These are phyloP conservation scores for Polypterus bichir DNA, from an alignment of 2,113 vertebrate genomes.

Conservation along the genomic window DNA sequence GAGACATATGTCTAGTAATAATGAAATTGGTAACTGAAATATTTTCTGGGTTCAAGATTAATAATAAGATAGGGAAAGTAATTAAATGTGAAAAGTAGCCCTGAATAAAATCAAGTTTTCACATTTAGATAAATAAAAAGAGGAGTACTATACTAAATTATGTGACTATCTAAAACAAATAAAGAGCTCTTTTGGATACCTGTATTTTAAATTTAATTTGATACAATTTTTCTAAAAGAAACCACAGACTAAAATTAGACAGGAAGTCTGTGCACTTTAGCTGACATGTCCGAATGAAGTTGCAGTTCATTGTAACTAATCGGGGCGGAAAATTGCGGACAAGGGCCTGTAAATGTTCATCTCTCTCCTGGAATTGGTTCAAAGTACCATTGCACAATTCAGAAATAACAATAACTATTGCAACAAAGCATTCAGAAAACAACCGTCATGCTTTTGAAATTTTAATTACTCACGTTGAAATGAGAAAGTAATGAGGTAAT, in stretches of 20 bases:
- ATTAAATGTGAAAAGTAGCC: no score
- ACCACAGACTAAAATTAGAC: conserved; percentile 7
- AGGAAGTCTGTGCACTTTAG: conserved; percentile 20
- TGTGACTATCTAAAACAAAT: no score
- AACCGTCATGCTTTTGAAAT: conserved; percentile 28
- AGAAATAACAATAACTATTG: conserved; percentile 30
- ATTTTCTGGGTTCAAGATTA: no score
- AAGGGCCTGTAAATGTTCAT: conserved; percentile 31
- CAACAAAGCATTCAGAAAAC: conserved; percentile 33
- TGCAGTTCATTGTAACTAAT: conserved; percentile 51
- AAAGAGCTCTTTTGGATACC: conserved; percentile 10
- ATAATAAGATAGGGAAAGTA: no score
- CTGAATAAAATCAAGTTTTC: no score
- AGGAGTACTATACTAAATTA: no score
- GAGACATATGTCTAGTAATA: no score
- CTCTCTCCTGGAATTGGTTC: conserved; percentile 31
- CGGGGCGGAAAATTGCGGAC: conserved; percentile 61
- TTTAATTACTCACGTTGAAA: conserved; percentile 12
- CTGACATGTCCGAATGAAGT: conserved; percentile 35
- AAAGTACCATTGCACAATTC: conserved; percentile 30
- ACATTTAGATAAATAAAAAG: no score
- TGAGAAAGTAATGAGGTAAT: conserved; percentile 11
- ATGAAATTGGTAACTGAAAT: no score
- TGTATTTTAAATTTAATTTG: conserved; percentile 21
- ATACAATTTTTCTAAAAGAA: conserved; percentile 13